Percentiles rank a stretch among this genome's conserved stretches.
Evolutionary conservation across 2,113 vertebrate genomes (phyloP).

Genomic region (Aldabrachelys gigantea): DNA sequence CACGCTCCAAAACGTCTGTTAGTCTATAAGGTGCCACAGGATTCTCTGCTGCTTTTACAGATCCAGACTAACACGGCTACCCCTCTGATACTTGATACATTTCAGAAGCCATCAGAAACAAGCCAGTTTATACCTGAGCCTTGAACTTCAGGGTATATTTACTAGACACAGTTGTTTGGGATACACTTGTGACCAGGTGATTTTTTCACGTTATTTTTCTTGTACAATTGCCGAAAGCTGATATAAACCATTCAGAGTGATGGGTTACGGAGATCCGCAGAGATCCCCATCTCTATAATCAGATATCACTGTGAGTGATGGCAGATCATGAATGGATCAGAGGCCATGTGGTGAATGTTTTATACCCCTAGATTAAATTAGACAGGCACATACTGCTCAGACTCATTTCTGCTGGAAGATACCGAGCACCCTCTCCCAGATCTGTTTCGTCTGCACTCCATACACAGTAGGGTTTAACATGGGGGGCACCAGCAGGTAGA

Average conservation of each 20-base stretch:
- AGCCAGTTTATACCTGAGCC: neutral
- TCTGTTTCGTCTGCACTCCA: neutral
- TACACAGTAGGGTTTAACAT: neutral
- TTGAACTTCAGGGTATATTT: neutral
- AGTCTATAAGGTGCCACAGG: too few relatives aligned
- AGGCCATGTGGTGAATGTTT: neutral
- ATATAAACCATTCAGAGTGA: neutral
- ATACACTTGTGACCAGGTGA: neutral
- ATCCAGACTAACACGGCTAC: too few relatives aligned
- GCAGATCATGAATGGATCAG: neutral
- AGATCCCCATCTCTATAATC: neutral
- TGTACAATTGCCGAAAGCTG: neutral
- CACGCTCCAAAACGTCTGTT: too few relatives aligned
- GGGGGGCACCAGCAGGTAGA: neutral
- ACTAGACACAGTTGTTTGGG: neutral
- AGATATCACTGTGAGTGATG: fast-evolving
- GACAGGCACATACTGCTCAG: neutral
- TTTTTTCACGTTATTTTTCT: neutral
- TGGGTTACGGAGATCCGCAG: neutral
- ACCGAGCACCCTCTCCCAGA: neutral
- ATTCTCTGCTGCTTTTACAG: too few relatives aligned
- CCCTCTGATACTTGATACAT: too few relatives aligned
- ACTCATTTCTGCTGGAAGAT: neutral
- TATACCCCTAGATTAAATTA: neutral
- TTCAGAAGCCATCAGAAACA: neutral